Base-by-base conservation (phyloP, 2,797 vertebrate genomes). In the Bradypodion pumilum region DNA sequence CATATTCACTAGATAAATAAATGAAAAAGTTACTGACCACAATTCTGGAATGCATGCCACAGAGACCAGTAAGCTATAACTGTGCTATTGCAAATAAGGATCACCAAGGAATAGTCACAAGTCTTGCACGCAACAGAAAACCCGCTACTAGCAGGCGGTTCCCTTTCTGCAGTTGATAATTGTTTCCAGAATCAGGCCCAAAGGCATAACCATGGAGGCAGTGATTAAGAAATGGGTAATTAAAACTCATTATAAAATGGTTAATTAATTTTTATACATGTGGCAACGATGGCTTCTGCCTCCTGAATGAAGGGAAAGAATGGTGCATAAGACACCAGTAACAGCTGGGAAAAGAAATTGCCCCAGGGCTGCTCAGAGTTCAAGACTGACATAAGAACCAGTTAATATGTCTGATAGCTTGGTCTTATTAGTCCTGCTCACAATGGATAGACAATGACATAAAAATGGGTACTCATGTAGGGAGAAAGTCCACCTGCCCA, bases 161-260 rank as follows among this genome's bases (percentile, higher is more conserved):
- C 59, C 77, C 74, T 85, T 70, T 78, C 63, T 78, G 81, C 35
- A 62, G 27, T 69, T 32, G 73, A 90, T 93, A 91, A 93, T 85
- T 91, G 91, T 94, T 93, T 91, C 81, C 86, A 91, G 79, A 93
- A 91, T 91, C 91, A 91, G 92, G 70, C 92, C 91, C 91, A 90
- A 81, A 93, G 91, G 92, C 91, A 93, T 90, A 90, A 86, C 90
- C 82, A 85, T 63, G 85, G 88, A 91, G 86, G 85, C 89, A 91
- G 90, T 88, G 85, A 93, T 94, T 93, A 94, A 91, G 92, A 92
- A 90, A 90, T 92, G 87, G 84, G 93, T 93, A 92, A 93, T 93
- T 93, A 92, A 93, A 93, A 91, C 90, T 90, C 91, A 92, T 93
- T 93, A 93, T 92, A 92, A 92, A 92, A 91, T 91, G 91, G 86